Percentiles rank a stretch among this genome's conserved stretches.
These are phyloP conservation scores for Zoanthus sociatus DNA, from an alignment of 92 coral and sea anemone genomes.

Conservation along the genomic window DNA sequence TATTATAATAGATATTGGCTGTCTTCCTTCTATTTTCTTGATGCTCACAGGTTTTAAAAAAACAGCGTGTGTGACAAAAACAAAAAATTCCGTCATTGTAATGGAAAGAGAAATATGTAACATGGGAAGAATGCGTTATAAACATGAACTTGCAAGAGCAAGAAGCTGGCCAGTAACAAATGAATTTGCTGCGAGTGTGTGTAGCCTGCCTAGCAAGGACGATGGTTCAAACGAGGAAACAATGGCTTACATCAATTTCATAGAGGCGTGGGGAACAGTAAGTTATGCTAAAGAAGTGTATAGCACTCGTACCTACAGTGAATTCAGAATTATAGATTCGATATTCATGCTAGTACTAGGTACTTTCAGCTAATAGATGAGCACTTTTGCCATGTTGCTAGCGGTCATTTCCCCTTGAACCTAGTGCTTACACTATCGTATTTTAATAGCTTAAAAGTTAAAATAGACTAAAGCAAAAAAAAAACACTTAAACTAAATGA, in stretches of 20 bases:
- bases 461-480: too few relatives aligned
- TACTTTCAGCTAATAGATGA: too few relatives aligned
- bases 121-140: conserved; percentile 17
- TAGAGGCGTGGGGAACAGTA: conserved; percentile 27
- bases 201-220: conserved; percentile 12
- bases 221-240: neutral
- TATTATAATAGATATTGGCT: neutral
- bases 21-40: neutral
- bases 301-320: neutral
- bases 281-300: neutral
- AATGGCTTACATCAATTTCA: conserved; percentile 27
- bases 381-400: too few relatives aligned
- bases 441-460: too few relatives aligned
- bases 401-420: too few relatives aligned
- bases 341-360: too few relatives aligned
- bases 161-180: conserved; percentile 24
- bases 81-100: neutral
- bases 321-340: too few relatives aligned
- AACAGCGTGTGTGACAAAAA: neutral
- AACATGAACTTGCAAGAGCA: neutral
- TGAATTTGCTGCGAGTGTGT: conserved; percentile 35
- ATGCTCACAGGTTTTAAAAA: neutral
- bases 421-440: too few relatives aligned
- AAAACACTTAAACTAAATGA: too few relatives aligned
- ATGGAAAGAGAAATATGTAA: conserved; percentile 10